Percentiles rank a stretch among this genome's conserved stretches.
phyloP scores from a whole-genome alignment of 2,888 invertebrate species.

The Abrostola tripartita region DNA sequence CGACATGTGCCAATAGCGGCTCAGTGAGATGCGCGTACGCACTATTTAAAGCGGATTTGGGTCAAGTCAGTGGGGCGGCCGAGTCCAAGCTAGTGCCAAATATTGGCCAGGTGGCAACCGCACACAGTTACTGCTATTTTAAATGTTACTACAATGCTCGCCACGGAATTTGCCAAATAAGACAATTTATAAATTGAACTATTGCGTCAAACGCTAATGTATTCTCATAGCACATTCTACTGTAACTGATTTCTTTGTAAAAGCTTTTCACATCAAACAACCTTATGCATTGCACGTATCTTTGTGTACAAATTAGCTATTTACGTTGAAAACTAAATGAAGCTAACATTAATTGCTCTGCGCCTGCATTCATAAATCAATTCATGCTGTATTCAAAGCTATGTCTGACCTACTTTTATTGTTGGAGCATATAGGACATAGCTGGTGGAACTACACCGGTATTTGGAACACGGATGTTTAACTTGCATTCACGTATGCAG shows the following conservation, averaged over 20 bases:
- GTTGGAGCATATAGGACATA: slow-evolving; percentile 46
- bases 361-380: slow-evolving; percentile 53
- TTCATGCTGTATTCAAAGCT: slow-evolving; percentile 44
- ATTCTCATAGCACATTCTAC: not conserved
- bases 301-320: slow-evolving; percentile 17
- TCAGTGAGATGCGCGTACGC: slow-evolving; percentile 62
- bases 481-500: slow-evolving; percentile 29
- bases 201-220: not conserved
- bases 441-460: slow-evolving; percentile 30
- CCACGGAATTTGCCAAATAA: slow-evolving; percentile 23
- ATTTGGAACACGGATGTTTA: slow-evolving; percentile 48
- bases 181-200: slow-evolving; percentile 36
- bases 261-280: not conserved
- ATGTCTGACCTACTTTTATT: slow-evolving; percentile 51
- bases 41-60: slow-evolving; percentile 75
- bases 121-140: slow-evolving; percentile 56
- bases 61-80: slow-evolving; percentile 77
- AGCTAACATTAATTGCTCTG: slow-evolving; percentile 34
- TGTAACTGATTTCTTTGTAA: not conserved
- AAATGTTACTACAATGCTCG: slow-evolving; percentile 48
- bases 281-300: too few species aligned
- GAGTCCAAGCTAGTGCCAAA: slow-evolving; percentile 63
- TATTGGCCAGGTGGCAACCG: slow-evolving; percentile 69
- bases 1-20: slow-evolving; percentile 65
- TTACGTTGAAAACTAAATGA: slow-evolving; percentile 26